phyloP scores from a whole-genome alignment of 2,888 invertebrate genomes.

The Sminthurides aquaticus region DNA sequence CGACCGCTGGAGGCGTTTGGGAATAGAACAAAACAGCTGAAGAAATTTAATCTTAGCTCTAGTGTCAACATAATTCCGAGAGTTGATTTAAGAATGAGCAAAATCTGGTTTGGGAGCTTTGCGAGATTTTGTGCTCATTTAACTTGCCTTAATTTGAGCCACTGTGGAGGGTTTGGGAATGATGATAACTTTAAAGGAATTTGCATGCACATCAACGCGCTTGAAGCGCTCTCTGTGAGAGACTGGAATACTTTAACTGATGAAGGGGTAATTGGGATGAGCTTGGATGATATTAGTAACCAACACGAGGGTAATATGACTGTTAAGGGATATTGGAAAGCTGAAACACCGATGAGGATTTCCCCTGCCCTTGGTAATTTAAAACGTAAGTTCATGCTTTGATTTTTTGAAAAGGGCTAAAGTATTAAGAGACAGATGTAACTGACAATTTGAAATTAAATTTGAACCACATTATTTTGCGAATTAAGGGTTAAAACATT shows the following conservation, averaged over 20 bases:
- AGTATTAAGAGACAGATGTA: too few relatives aligned
- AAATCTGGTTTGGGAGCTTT: conserved; percentile 32
- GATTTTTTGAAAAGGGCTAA: background rate
- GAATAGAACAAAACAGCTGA: background rate
- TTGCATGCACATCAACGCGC: conserved; percentile 24
- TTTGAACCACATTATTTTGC: too few relatives aligned
- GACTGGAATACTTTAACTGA: conserved; percentile 36
- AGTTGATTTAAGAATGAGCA: conserved; percentile 14
- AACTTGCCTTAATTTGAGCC: conserved; percentile 27
- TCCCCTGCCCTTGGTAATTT: conserved; percentile 12
- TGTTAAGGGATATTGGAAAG: conserved; percentile 9
- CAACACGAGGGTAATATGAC: conserved; percentile 10
- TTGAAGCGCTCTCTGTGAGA: conserved; percentile 30
- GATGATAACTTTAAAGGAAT: conserved; percentile 35
- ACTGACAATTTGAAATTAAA: too few relatives aligned
- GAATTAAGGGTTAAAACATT: conserved; percentile 22
- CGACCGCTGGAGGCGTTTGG: conserved; percentile 22
- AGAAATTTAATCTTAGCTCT: conserved; percentile 18
- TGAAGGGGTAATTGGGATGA: conserved; percentile 32
- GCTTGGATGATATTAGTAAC: conserved; percentile 18
- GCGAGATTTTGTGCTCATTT: conserved; percentile 20
- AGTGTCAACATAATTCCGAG: conserved; percentile 17
- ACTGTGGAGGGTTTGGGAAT: conserved; percentile 34
- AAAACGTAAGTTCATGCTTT: conserved; percentile 6
- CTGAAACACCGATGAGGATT: conserved; percentile 9